Base-by-base conservation (phyloP, 2,888 invertebrate species). In the Epinotia bilunana region DNA sequence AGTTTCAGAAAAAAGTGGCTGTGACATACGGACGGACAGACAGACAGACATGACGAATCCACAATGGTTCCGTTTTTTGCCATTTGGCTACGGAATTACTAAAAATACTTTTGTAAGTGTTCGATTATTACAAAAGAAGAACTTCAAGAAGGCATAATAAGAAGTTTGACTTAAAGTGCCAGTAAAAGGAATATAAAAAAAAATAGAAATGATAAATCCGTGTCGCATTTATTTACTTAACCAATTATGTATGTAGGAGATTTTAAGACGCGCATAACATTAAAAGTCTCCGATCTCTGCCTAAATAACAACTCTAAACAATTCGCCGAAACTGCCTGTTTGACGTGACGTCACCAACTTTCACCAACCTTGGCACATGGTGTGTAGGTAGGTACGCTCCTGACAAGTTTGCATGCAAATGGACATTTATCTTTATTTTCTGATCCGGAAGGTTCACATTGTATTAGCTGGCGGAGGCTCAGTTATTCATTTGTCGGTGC, bases 361-460 rank as follows among this genome's bases (percentile, higher is more conserved):
- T 93, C 93, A 88, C 92, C 86, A 90, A 91, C 93, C 93, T 92
- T 92, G 89, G 86, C 87, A 71, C 60, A 60, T 65, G 70, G 16
- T 64, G 39, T 64, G 53, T 55, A 70, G 71, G 20, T 70, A 69
- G 43, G 11, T 18, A 46, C 53, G 60, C 64, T 74, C 53, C 70
- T 60, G 70, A 65, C 43, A 65, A 65, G 53, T 69, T 73, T 60
- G 63, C 62, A 65, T 71, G 70, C 53, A 71, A 65, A 74, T 70
- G 23, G 20, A 70, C 12, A 58, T 49, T 64, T 53, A 53, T 39
- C 70, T 61, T 43, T 70, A 63, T 13, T 28, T 60, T 20, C n/a
- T 64, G 18, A 64, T 16, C 12, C 61, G n/a, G 65, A 67, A 67
- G 75, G 71, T 55, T 60, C 20, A 72, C 13, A 61, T 61, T 74